These are phyloP conservation scores for Steinernema hermaphroditum DNA, from an alignment of 2,888 invertebrate genomes.

Conservation along the genomic window DNA sequence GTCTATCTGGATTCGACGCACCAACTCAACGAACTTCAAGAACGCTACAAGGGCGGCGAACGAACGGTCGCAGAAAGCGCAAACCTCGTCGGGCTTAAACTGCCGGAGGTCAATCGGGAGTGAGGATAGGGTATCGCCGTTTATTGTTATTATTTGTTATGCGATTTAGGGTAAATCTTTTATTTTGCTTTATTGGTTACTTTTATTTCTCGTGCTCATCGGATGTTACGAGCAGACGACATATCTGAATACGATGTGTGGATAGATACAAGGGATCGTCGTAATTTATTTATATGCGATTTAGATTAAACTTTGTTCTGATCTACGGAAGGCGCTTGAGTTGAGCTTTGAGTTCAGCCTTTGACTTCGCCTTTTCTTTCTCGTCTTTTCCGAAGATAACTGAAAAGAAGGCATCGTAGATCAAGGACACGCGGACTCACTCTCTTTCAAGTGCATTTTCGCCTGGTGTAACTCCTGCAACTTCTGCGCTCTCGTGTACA, in stretches of 20 bases:
- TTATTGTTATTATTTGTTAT: slow-evolving; percentile 17
- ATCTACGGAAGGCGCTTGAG: slow-evolving; percentile 8
- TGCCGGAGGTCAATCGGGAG: slow-evolving; percentile 46
- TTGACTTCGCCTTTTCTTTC: slow-evolving; percentile 26
- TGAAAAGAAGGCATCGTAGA: neutral
- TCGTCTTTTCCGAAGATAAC: slow-evolving; percentile 18
- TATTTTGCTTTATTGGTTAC: neutral
- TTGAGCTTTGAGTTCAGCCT: slow-evolving; percentile 27
- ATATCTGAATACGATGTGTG: neutral
- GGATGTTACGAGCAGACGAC: too few species aligned
- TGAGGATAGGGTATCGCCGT: neutral
- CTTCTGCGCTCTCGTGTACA: slow-evolving; percentile 15
- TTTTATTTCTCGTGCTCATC: too few species aligned
- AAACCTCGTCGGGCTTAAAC: slow-evolving; percentile 56
- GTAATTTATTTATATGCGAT: neutral
- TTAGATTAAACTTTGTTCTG: neutral
- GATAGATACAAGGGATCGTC: too few species aligned
- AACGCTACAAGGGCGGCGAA: slow-evolving; percentile 57
- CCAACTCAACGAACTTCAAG: slow-evolving; percentile 54
- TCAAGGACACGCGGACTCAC: neutral
- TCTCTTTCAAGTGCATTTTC: slow-evolving; percentile 19
- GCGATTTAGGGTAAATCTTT: neutral
- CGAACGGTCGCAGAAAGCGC: slow-evolving; percentile 59
- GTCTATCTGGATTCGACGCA: slow-evolving; percentile 51
- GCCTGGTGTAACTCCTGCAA: slow-evolving; percentile 1